These are phyloP conservation scores for Tachystola acroxantha DNA, from an alignment of 2,888 invertebrate species.

Conservation along the genomic window DNA sequence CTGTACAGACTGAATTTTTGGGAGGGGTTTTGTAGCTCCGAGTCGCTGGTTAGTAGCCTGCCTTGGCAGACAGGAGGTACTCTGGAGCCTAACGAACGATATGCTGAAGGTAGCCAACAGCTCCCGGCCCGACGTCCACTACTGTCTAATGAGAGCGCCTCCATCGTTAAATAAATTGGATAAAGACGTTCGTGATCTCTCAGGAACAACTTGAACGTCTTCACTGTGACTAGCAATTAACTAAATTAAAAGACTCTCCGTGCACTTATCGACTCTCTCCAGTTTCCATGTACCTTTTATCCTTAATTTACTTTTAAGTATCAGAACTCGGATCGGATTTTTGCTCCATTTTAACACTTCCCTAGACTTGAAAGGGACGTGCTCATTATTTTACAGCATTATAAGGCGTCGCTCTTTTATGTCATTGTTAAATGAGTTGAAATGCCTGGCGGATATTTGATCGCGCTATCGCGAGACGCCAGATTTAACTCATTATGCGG, in stretches of 20 bases:
- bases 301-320: constrained; percentile 42
- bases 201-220: constrained; percentile 72
- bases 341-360: constrained; percentile 18
- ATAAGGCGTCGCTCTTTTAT: constrained; percentile 14
- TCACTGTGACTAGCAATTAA: constrained; percentile 74
- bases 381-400: constrained; percentile 21
- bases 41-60: too few relatives aligned
- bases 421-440: constrained; percentile 11
- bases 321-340: constrained; percentile 19
- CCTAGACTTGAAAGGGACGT: constrained; percentile 13
- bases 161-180: constrained; percentile 78
- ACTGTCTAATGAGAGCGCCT: constrained; percentile 69
- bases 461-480: constrained; percentile 38
- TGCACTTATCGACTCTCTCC: constrained; percentile 54
- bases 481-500: constrained; percentile 56
- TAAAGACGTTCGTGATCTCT: constrained; percentile 77
- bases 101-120: constrained; percentile 51
- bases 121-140: constrained; percentile 42
- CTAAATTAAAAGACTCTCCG: constrained; percentile 76
- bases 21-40: too few relatives aligned
- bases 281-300: constrained; percentile 42
- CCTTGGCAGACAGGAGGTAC: neutral
- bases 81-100: constrained; percentile 44
- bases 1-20: too few relatives aligned
- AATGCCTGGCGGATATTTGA: constrained; percentile 29